Evolutionary conservation across 2,888 invertebrate genomes (phyloP).

Genomic region (Willowsia nigromaculata): DNA sequence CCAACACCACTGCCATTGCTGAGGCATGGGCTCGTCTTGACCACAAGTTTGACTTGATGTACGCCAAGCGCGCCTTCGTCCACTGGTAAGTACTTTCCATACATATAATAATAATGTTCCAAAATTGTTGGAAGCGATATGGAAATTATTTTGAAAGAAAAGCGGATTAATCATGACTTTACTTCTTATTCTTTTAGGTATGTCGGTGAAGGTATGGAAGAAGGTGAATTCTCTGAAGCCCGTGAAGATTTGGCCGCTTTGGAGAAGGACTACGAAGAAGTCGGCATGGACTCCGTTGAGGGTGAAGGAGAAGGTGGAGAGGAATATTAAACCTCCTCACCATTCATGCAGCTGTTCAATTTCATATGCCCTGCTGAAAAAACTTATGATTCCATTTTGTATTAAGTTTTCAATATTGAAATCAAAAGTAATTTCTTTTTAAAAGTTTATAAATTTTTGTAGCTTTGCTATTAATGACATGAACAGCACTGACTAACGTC

Average conservation of each 20-base stretch:
- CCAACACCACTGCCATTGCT: slow-evolving; percentile 96
- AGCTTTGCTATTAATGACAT: slow-evolving; percentile 56
- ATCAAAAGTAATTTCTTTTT: slow-evolving; percentile 19
- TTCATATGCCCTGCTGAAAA: not conserved
- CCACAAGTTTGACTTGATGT: slow-evolving; percentile 98
- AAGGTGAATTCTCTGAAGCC: slow-evolving; percentile 79
- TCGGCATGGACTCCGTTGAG: slow-evolving; percentile 67
- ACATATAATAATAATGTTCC: not conserved
- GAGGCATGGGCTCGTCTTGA: slow-evolving; percentile 98
- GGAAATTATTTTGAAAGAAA: not conserved
- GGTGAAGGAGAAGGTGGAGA: slow-evolving; percentile 58
- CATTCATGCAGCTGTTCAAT: slow-evolving; percentile 45
- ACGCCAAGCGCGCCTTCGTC: slow-evolving; percentile 97
- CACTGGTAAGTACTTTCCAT: slow-evolving; percentile 85
- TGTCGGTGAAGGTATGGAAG: slow-evolving; percentile 82
- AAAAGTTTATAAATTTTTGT: slow-evolving; percentile 59
- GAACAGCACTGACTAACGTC: slow-evolving; percentile 53
- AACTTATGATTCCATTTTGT: slow-evolving; percentile 25
- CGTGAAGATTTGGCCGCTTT: slow-evolving; percentile 75
- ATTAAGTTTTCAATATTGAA: not conserved
- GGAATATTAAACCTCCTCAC: slow-evolving; percentile 36
- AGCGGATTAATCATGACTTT: not conserved
- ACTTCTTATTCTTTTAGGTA: slow-evolving; percentile 82
- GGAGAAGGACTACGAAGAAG: slow-evolving; percentile 75
- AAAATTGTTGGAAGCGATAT: no score